Percentiles rank a stretch among this genome's conserved stretches.
These are phyloP conservation scores for Hetaerina titia DNA, from an alignment of 2,888 invertebrate species.

Conservation along the genomic window DNA sequence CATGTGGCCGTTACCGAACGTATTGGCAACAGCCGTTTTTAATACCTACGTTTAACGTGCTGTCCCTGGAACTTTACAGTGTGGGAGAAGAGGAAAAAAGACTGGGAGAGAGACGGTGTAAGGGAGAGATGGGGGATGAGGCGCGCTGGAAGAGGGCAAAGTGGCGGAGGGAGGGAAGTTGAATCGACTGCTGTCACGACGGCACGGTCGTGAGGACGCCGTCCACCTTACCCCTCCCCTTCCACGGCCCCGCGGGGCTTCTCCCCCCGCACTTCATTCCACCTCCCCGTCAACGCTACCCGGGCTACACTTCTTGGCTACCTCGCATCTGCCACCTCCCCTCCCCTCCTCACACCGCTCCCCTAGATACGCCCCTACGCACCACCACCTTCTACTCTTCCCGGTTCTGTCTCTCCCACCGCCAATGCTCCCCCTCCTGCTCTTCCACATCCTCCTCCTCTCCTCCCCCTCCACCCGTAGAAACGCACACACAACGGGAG, in stretches of 20 bases:
- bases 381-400: neutral
- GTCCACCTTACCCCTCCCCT: too few relatives aligned
- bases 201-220: neutral
- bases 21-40: too few relatives aligned
- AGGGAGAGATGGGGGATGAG: too few relatives aligned
- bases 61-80: too few relatives aligned
- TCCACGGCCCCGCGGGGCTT: too few relatives aligned
- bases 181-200: neutral
- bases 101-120: too few relatives aligned
- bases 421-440: neutral
- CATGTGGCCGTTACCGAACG: too few relatives aligned
- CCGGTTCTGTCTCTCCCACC: too few relatives aligned
- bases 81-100: too few relatives aligned
- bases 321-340: neutral
- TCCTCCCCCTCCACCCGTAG: neutral
- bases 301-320: neutral
- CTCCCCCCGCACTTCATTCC: neutral
- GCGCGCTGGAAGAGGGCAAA: neutral
- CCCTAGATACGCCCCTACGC: too few relatives aligned
- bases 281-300: neutral
- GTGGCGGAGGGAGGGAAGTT: neutral
- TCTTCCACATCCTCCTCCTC: neutral
- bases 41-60: too few relatives aligned
- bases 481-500: neutral
- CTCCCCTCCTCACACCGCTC: neutral